These are phyloP conservation scores for Drosophila lacteicornis DNA, from an alignment of 1,140 invertebrate species.

Conservation along the genomic window DNA sequence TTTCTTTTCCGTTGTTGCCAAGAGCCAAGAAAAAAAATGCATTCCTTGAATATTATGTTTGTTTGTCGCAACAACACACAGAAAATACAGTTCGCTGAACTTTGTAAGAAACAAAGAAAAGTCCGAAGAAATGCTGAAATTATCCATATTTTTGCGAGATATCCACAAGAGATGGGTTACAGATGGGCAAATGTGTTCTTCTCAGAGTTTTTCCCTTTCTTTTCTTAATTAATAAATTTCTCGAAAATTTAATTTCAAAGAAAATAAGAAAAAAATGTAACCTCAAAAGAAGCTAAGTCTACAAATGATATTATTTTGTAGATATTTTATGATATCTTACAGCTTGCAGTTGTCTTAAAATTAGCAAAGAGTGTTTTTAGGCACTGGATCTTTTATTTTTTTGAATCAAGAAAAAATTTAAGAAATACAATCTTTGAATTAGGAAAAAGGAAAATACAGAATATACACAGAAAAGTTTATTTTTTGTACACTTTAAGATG, in stretches of 20 bases:
- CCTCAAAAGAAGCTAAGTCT: background rate
- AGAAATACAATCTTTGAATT: no score
- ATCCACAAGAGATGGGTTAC: constrained; percentile 2
- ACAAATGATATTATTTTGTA: background rate
- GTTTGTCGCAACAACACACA: constrained; percentile 32
- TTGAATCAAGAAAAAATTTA: background rate
- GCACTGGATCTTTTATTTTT: no score
- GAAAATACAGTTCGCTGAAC: constrained; percentile 49
- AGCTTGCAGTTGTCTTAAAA: background rate
- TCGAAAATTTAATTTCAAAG: background rate
- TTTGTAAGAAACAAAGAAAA: constrained; percentile 25
- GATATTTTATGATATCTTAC: no score
- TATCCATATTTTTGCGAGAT: constrained; percentile 8
- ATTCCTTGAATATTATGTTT: constrained; percentile 47
- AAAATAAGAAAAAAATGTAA: background rate
- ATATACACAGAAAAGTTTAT: background rate
- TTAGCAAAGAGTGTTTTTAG: background rate
- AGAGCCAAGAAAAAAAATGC: constrained; percentile 19
- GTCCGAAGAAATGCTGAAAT: background rate
- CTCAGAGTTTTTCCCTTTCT: no score
- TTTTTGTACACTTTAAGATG: background rate
- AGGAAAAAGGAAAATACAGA: no score
- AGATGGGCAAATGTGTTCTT: constrained; percentile 5
- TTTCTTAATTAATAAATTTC: background rate
- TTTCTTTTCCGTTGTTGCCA: constrained; percentile 25